Evolutionary conservation across 1,140 invertebrate species (phyloP).

Genomic region (Atta colombica): DNA sequence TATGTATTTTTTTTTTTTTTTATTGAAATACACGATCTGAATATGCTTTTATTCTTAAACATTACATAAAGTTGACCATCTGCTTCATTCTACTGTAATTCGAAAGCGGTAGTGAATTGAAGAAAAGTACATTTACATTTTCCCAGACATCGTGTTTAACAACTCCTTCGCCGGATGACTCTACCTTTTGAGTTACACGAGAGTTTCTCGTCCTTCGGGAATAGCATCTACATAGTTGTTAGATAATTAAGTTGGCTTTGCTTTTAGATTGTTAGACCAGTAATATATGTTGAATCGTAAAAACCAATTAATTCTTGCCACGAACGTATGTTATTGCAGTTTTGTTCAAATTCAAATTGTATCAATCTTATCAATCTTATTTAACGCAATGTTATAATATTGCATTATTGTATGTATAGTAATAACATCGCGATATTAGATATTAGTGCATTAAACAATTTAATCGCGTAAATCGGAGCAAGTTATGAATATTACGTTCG

Average conservation of each 20-base stretch:
- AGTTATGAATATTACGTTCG: background rate
- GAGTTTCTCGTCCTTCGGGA: slow-evolving; percentile 39
- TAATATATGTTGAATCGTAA: slow-evolving; percentile 31
- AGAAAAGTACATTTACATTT: slow-evolving; percentile 37
- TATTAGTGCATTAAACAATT: slow-evolving; percentile 25
- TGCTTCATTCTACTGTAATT: slow-evolving; percentile 16
- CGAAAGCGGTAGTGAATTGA: slow-evolving; percentile 5
- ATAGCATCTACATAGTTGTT: slow-evolving; percentile 19
- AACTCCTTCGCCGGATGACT: slow-evolving; percentile 18
- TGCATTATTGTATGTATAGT: background rate
- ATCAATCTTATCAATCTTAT: slow-evolving; percentile 15
- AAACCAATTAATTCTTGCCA: slow-evolving; percentile 30
- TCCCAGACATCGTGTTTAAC: slow-evolving; percentile 40
- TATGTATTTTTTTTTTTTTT: background rate
- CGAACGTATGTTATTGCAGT: background rate
- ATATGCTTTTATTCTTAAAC: background rate
- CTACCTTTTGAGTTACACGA: slow-evolving; percentile 27
- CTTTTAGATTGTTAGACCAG: slow-evolving; percentile 42
- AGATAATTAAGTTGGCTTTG: slow-evolving; percentile 54
- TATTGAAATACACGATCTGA: background rate
- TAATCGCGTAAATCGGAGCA: slow-evolving; percentile 4
- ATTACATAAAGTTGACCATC: background rate
- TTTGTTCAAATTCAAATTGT: background rate
- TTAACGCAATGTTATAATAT: background rate
- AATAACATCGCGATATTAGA: slow-evolving; percentile 15